phyloP scores from a whole-genome alignment of 2,113 vertebrate species.

The Ptyas mucosa region DNA sequence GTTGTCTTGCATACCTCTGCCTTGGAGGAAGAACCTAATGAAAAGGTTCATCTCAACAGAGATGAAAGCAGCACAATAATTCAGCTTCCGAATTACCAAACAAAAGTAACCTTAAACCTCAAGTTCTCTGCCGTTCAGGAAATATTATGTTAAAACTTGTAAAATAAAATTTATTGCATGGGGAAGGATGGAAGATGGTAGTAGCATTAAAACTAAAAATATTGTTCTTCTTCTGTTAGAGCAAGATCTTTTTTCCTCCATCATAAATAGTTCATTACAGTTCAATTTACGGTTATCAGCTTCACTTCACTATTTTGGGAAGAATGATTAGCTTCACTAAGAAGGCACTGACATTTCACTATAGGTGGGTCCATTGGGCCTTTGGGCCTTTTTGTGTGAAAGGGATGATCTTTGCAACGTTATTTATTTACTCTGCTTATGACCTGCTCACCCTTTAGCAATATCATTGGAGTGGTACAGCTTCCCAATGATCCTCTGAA shows the following conservation, averaged over 20 bases:
- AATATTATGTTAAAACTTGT: not conserved
- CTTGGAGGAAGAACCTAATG: not conserved
- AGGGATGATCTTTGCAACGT: not conserved
- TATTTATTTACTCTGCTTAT: not conserved
- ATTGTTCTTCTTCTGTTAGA: not conserved
- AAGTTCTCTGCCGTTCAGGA: not conserved
- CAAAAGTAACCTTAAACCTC: not conserved
- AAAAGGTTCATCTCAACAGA: conserved; percentile 5
- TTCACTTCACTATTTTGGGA: not conserved
- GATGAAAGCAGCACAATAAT: not conserved
- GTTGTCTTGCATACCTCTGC: not conserved
- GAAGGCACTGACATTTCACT: not conserved
- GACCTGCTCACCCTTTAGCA: too few species aligned
- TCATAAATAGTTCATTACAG: not conserved
- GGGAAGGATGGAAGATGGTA: not conserved
- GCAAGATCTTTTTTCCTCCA: not conserved
- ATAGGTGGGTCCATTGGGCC: not conserved
- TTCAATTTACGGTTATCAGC: not conserved
- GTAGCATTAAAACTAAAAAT: not conserved
- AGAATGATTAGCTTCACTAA: not conserved
- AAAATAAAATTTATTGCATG: not conserved
- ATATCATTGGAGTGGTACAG: not conserved
- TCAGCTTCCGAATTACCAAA: not conserved
- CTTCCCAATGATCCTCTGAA: not conserved
- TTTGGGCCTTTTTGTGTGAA: not conserved